A percentile compares a stretch with the other conserved stretches of the same genome.
Evolutionary conservation across 2,113 vertebrate genomes (phyloP).

Genomic region (Tichodroma muraria): DNA sequence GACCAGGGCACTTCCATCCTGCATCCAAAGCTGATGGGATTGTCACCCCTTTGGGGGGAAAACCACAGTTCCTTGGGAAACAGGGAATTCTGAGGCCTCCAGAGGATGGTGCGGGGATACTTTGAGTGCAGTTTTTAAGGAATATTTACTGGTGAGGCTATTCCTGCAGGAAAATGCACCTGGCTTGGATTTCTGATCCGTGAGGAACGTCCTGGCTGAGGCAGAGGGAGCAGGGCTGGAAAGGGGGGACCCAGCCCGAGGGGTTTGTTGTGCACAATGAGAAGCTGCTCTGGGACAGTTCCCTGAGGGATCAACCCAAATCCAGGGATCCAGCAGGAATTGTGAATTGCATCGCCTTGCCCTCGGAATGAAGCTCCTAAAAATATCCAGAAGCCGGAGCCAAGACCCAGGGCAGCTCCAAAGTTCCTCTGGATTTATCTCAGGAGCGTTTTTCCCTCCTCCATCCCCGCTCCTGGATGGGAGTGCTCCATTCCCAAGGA

Average conservation of each 20-base stretch:
- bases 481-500: rapidly evolving
- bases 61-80: background rate
- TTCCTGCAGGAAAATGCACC: background rate
- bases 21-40: background rate
- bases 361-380: background rate
- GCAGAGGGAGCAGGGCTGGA: background rate
- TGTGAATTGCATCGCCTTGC: background rate
- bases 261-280: background rate
- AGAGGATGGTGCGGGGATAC: background rate
- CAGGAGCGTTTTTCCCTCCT: background rate
- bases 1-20: background rate
- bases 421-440: background rate
- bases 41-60: background rate
- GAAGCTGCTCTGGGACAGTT: background rate
- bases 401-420: rapidly evolving
- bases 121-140: background rate
- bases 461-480: background rate
- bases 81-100: background rate
- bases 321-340: background rate
- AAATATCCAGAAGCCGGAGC: background rate
- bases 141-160: background rate
- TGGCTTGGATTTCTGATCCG: background rate
- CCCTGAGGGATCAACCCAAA: background rate
- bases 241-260: rapidly evolving
- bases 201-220: too few species aligned